Evolutionary conservation across 1,140 invertebrate species (phyloP).

Genomic region (Acromyrmex charruanus): DNA sequence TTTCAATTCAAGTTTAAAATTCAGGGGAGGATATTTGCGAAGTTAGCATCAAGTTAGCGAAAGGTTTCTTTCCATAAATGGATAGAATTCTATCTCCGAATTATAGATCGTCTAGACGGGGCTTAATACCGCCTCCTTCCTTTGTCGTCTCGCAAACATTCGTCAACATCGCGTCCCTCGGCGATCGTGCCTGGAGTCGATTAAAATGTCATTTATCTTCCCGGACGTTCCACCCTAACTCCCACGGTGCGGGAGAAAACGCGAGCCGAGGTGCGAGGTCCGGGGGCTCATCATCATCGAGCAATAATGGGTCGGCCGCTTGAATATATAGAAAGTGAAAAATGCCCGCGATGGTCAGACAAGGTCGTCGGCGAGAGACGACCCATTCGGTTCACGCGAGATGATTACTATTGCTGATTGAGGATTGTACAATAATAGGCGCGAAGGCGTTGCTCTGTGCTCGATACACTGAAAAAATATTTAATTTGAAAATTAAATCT

Average conservation of each 20-base stretch:
- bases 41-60: not conserved
- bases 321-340: slow-evolving; percentile 58
- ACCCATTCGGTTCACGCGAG: slow-evolving; percentile 27
- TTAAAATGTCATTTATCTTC: slow-evolving; percentile 78
- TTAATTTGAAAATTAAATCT: too few relatives aligned
- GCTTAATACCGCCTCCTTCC: slow-evolving; percentile 3
- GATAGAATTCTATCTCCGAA: slow-evolving; percentile 13
- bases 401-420: slow-evolving; percentile 10
- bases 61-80: not conserved
- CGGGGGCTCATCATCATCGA: slow-evolving; percentile 49
- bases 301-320: slow-evolving; percentile 34
- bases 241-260: slow-evolving; percentile 22
- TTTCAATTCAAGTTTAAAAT: not conserved
- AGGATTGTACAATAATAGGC: slow-evolving; percentile 22
- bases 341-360: slow-evolving; percentile 32
- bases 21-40: not conserved
- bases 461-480: not conserved
- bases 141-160: slow-evolving; percentile 28
- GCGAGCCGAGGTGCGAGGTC: slow-evolving; percentile 27
- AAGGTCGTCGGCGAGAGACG: slow-evolving; percentile 36
- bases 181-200: slow-evolving; percentile 44
- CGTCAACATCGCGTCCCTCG: slow-evolving; percentile 51
- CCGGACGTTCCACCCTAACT: slow-evolving; percentile 25
- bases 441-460: slow-evolving; percentile 13
- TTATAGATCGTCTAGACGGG: slow-evolving; percentile 18